Evolutionary conservation across 2,113 vertebrate genomes (phyloP), one percentile per base, ranked within the genome.

Genomic region (Oncorhynchus kisutch): DNA sequence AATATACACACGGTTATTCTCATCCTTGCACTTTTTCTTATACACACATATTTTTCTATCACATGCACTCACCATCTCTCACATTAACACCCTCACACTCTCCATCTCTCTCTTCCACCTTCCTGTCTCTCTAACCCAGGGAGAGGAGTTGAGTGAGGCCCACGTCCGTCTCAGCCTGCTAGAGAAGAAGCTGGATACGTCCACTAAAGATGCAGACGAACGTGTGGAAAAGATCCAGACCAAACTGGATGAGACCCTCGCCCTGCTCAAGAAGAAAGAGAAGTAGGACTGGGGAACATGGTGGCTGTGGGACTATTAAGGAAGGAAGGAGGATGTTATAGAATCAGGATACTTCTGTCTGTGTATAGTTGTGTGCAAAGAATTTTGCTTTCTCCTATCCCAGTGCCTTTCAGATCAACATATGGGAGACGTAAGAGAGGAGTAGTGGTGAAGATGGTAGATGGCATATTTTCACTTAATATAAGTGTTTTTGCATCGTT

Each of bases 141-240:
- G 97, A 0, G 97, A 99, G 84, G 97, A 99, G 88, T 93, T 99
- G 62, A 98, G 97, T 0, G 97, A 99, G 77, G 97, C 97, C 29
- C 95, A 91, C 0, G 96, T 99, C 67, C 92, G 97, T 2, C 93
- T 99, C 67, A 98, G 97, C 79, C 94, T 99, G 2, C 82, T 99
- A 90, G 97, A 99, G 91, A 99, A 97, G 92, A 99, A 99, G 88
- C 88, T 99, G 87, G 97, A 99, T 92, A 96, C 95, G 0, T 94
- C 96, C 0, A 96, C 97, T 84, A 97, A 95, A 86, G 97, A 98
- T 0, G 97, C 97, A 0, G 97, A 99, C 0, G 97, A 99, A 27
- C 92, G 97, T 0, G 96, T 97, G 74, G 97, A 99, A n/a, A 99
- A 97, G 88, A 98, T 99, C 76, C 97, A 99, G 91, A 95, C 92